Evolutionary conservation across 92 coral and sea anemone species (phyloP), one percentile per base, ranked within the genome.

Genomic region (Parazoanthus swiftii): DNA sequence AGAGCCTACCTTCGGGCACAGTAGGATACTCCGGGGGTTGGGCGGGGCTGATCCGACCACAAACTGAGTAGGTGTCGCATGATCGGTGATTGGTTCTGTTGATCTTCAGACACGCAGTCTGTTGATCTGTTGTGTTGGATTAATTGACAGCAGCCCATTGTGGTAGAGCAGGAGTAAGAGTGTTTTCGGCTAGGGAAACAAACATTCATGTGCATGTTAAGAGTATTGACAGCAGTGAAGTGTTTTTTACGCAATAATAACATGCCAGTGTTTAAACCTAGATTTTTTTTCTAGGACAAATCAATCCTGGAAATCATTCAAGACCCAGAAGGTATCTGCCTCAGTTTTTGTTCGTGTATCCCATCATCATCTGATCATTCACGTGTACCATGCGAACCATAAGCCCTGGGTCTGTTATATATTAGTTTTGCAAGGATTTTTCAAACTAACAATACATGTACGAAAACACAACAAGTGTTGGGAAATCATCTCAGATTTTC

Each of bases 251-350:
- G 1, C 13, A n/a, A 16, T 36, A 8, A 50, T 48, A 67, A 66
- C 15, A n/a, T 18, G 72, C 25, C 33, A 74, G 16, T 42, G 88
- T 1, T 13, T 25, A 38, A 35, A 20, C 35, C 39, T 68, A 33
- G 18, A 16, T 23, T 20, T 81, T 48, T 82, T 63, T 58, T 85
- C 59, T 68, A 97, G 99, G 99, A 97, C 89, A 97, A 95, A 91
- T 97, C 99, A 88, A 95, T 97, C 74, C 88, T 97, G 93, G 99
- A 97, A 90, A 92, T 97, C 35, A 97, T 97, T 70, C 99, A 97
- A 89, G 99, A 97, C 80, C 99, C 99, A 18, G 99, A 95, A 73
- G 99, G 99, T 97, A 66, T 46, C 77, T 43, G 46, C 26, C 37
- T 88, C 76, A 11, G 15, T 59, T 3, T 5, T 6, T 74, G 42